phyloP scores from a whole-genome alignment of 1,140 invertebrate species.

The Zophobas atratus region DNA sequence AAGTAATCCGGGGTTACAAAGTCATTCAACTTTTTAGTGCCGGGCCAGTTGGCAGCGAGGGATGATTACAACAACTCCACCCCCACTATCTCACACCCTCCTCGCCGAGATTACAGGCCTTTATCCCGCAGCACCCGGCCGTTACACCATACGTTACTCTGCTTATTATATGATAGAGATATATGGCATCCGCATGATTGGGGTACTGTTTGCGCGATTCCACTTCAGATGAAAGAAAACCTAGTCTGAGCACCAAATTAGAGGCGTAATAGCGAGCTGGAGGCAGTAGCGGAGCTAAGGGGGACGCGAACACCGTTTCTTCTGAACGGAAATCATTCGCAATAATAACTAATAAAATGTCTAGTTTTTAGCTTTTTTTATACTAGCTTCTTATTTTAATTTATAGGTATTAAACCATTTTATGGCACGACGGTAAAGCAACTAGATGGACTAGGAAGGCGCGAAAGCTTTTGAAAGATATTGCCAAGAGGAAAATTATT shows the following conservation, averaged over 20 bases:
- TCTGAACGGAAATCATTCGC: no score
- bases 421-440: no score
- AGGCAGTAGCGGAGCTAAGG: background rate
- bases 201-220: constrained; percentile 22
- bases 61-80: constrained; percentile 58
- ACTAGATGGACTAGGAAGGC: no score
- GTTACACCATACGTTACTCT: constrained; percentile 58
- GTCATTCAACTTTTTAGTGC: constrained; percentile 65
- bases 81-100: constrained; percentile 48
- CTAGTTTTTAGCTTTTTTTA: no score
- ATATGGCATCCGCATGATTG: constrained; percentile 57
- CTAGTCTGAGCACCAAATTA: background rate
- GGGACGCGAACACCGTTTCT: background rate
- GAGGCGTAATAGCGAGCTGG: background rate
- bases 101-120: constrained; percentile 55
- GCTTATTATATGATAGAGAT: constrained; percentile 62
- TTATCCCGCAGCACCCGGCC: constrained; percentile 55
- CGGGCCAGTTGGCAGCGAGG: constrained; percentile 60
- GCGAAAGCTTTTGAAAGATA: no score
- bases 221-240: background rate
- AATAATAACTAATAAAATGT: no score
- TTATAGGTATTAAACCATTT: no score
- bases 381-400: no score
- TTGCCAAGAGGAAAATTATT: no score
- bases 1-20: constrained; percentile 55